Percentiles rank a stretch among this genome's conserved stretches.
phyloP scores from a whole-genome alignment of 2,113 vertebrate species.

The Cephalopterus ornatus region DNA sequence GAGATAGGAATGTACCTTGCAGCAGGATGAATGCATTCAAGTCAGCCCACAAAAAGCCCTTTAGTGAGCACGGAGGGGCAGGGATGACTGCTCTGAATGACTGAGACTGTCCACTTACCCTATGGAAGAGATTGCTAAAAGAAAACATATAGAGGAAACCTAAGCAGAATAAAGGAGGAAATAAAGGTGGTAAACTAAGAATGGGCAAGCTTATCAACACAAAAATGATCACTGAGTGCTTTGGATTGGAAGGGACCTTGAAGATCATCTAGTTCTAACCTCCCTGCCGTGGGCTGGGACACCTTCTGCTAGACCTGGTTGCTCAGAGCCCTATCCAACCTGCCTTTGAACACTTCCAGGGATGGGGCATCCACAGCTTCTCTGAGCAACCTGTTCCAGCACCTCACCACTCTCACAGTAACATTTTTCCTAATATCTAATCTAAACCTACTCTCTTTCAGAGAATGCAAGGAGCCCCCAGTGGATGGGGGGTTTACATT shows the following conservation, averaged over 20 bases:
- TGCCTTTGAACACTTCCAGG: background rate
- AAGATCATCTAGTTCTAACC: background rate
- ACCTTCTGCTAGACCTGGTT: background rate
- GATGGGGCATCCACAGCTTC: background rate
- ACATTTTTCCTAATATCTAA: background rate
- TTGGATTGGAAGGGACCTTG: background rate
- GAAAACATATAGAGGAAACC: background rate
- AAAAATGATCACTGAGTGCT: background rate
- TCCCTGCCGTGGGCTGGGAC: background rate
- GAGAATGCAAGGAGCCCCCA: background rate
- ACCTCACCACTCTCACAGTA: background rate
- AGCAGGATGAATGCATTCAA: background rate
- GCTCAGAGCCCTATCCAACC: background rate
- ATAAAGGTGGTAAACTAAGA: background rate
- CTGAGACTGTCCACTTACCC: background rate
- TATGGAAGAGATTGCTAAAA: background rate
- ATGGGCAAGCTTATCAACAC: background rate
- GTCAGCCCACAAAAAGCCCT: background rate
- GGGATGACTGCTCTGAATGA: background rate
- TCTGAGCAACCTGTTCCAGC: background rate
- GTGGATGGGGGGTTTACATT: fast-evolving
- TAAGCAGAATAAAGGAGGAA: background rate
- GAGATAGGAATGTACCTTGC: background rate
- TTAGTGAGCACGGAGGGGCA: background rate
- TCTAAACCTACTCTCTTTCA: background rate